Percentiles rank a stretch among this genome's conserved stretches.
phyloP scores from a whole-genome alignment of 1,140 invertebrate species.

The Xylocopa sonorina region DNA sequence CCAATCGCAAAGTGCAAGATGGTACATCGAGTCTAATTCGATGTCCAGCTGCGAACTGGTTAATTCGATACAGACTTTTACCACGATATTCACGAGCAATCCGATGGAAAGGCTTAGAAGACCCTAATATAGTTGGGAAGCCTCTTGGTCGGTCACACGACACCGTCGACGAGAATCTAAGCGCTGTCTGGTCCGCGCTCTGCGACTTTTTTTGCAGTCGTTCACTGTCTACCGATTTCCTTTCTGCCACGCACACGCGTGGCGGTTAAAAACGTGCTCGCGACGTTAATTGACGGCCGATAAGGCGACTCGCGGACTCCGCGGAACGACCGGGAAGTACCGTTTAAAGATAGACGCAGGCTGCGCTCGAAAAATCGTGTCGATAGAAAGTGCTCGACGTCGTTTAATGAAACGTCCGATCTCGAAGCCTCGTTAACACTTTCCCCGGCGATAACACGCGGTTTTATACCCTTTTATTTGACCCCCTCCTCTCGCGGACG shows the following conservation, averaged over 20 bases:
- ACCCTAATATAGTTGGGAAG: slow-evolving; percentile 46
- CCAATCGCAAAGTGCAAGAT: too few relatives aligned
- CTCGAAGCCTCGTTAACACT: slow-evolving; percentile 18
- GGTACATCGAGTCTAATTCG: background rate
- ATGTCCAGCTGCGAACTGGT: background rate
- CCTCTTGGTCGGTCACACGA: slow-evolving; percentile 42
- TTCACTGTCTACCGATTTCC: slow-evolving; percentile 16
- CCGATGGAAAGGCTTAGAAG: slow-evolving; percentile 38
- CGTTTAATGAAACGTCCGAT: slow-evolving; percentile 37
- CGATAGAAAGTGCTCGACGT: slow-evolving; percentile 36
- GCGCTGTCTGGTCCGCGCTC: slow-evolving; percentile 17
- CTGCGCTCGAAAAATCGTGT: slow-evolving; percentile 15
- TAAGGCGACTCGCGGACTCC: slow-evolving; percentile 14
- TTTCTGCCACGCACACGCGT: background rate
- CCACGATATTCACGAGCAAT: background rate
- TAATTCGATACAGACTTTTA: background rate
- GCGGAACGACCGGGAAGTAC: background rate
- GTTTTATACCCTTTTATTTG: background rate
- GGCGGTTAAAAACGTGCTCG: slow-evolving; percentile 22
- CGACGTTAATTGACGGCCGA: slow-evolving; percentile 38
- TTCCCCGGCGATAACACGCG: background rate
- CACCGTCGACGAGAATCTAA: slow-evolving; percentile 21
- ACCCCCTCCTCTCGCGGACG: background rate
- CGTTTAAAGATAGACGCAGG: slow-evolving; percentile 25
- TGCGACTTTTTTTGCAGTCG: background rate